These are phyloP conservation scores for Drosophila pallidifrons DNA, from an alignment of 1,140 invertebrate species.

Conservation along the genomic window DNA sequence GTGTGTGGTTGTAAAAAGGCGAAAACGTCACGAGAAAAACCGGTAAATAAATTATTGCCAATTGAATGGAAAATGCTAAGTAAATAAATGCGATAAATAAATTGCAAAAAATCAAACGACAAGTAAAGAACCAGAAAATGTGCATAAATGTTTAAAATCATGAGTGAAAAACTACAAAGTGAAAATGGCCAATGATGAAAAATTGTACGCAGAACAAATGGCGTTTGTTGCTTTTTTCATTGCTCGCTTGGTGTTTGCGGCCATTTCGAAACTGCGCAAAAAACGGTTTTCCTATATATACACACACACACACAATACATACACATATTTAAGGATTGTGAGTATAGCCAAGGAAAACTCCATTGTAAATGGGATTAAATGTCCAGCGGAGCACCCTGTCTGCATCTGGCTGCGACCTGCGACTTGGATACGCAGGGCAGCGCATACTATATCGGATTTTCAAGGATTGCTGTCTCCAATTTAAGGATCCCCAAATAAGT, in stretches of 20 bases:
- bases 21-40: conserved; percentile 82
- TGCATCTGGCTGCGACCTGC: background rate
- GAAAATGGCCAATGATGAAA: conserved; percentile 62
- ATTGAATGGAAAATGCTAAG: conserved; percentile 70
- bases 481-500: conserved; percentile 37
- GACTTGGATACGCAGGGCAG: background rate
- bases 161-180: conserved; percentile 24
- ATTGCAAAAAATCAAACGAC: conserved; percentile 44
- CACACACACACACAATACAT: conserved; percentile 15
- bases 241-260: conserved; percentile 40
- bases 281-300: conserved; percentile 24
- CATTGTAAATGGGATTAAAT: conserved; percentile 4
- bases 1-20: conserved; percentile 82
- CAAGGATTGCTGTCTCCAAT: conserved; percentile 34
- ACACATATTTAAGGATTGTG: conserved; percentile 1
- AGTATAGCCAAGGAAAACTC: background rate
- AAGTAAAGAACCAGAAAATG: conserved; percentile 11
- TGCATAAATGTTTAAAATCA: conserved; percentile 15
- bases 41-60: conserved; percentile 84
- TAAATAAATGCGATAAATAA: conserved; percentile 63
- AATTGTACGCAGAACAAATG: conserved; percentile 54
- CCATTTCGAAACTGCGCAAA: conserved; percentile 81
- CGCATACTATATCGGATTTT: conserved; percentile 20
- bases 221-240: conserved; percentile 59
- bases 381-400: conserved; percentile 50